Conservation (phyloP, 1,140 invertebrate species). For the Nasonia vitripennis region DNA sequence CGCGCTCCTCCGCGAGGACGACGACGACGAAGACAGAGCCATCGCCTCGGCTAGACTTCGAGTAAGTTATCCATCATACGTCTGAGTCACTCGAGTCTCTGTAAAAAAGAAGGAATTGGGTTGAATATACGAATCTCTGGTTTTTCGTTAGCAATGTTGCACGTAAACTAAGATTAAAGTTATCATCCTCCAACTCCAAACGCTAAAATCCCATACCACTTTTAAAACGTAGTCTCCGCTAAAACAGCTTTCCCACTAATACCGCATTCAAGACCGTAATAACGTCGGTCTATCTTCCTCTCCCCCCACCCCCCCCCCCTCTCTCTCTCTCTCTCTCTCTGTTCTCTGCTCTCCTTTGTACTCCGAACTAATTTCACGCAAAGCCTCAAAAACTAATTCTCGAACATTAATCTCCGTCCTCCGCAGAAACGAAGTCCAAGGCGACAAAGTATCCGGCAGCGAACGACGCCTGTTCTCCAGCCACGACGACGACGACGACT, state of each 20-base stretch:
- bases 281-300: not conserved
- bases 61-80: conserved; percentile 45
- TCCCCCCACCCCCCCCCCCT: not conserved
- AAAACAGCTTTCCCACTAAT: not conserved
- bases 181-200: not conserved
- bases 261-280: not conserved
- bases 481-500: not conserved
- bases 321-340: too few relatives aligned
- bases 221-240: too few relatives aligned
- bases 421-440: not conserved
- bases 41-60: conserved; percentile 51
- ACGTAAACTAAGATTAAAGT: too few relatives aligned
- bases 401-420: not conserved
- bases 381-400: not conserved
- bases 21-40: conserved; percentile 47
- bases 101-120: not conserved
- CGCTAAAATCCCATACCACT: too few relatives aligned
- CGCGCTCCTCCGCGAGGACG: conserved; percentile 57
- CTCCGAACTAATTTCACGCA: not conserved
- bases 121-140: not conserved
- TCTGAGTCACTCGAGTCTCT: not conserved
- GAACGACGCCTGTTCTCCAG: not conserved
- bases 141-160: too few relatives aligned
- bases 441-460: not conserved
- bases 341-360: not conserved